Conservation (phyloP, 2,888 invertebrate species). For the Pachycephus smyrnensis region DNA sequence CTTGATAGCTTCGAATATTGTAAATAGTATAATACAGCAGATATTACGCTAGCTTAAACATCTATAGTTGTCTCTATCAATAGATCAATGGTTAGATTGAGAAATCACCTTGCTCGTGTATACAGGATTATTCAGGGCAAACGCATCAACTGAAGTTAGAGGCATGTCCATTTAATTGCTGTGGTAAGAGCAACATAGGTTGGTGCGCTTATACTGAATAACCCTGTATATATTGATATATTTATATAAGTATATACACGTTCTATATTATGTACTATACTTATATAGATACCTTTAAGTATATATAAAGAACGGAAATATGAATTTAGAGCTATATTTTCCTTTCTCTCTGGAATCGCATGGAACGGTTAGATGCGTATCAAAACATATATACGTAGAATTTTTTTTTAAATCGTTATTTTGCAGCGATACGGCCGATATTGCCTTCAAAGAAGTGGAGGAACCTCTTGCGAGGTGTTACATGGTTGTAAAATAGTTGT, state of each 20-base stretch:
- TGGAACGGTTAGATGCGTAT: slow-evolving; percentile 11
- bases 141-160: background rate
- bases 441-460: slow-evolving; percentile 8
- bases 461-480: background rate
- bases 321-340: slow-evolving; percentile 3
- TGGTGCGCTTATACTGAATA: background rate
- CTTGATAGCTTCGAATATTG: slow-evolving; percentile 1
- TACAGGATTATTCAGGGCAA: background rate
- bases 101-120: slow-evolving; percentile 1
- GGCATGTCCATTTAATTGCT: background rate
- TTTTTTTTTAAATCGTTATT: background rate
- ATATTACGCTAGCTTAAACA: slow-evolving; percentile 4
- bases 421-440: background rate
- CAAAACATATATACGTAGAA: slow-evolving; percentile 13
- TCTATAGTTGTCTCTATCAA: background rate
- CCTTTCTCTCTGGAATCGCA: slow-evolving; percentile 4
- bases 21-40: background rate
- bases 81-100: slow-evolving; percentile 2
- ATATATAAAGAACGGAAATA: background rate
- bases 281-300: background rate
- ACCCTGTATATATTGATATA: background rate
- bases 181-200: background rate
- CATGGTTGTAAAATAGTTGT: background rate
- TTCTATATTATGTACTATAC: slow-evolving; percentile 2
- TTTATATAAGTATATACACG: slow-evolving; percentile 1